phyloP scores from a whole-genome alignment of 2,888 invertebrate species.

The Limenitis camilla region DNA sequence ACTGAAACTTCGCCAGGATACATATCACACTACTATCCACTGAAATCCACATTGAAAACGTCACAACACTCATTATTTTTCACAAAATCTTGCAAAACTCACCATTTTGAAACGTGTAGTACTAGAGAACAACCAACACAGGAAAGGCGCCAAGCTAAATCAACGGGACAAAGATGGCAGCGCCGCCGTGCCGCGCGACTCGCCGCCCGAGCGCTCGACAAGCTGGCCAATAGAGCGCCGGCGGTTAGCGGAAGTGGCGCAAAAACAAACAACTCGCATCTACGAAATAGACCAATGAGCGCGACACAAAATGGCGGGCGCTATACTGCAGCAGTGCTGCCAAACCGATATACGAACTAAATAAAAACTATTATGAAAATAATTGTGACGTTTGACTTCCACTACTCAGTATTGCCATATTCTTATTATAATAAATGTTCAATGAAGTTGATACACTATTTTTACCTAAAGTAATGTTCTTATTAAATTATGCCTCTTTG shows the following conservation, averaged over 20 bases:
- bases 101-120: slow-evolving; percentile 74
- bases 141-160: slow-evolving; percentile 74
- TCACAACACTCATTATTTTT: slow-evolving; percentile 42
- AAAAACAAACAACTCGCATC: slow-evolving; percentile 31
- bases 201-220: slow-evolving; percentile 33
- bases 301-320: slow-evolving; percentile 43
- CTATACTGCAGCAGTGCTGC: slow-evolving; percentile 56
- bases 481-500: too few relatives aligned
- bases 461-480: too few relatives aligned
- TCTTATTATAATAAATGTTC: neutral
- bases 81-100: slow-evolving; percentile 71
- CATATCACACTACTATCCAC: slow-evolving; percentile 50
- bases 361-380: slow-evolving; percentile 19
- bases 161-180: slow-evolving; percentile 53
- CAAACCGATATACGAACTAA: slow-evolving; percentile 44
- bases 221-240: slow-evolving; percentile 44
- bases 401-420: neutral
- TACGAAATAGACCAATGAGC: slow-evolving; percentile 40
- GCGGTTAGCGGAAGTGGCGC: slow-evolving; percentile 60
- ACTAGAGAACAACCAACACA: slow-evolving; percentile 67
- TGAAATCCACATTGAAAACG: slow-evolving; percentile 47
- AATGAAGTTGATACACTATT: too few relatives aligned
- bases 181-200: slow-evolving; percentile 51
- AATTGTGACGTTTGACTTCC: neutral
- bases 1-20: slow-evolving; percentile 75